phyloP scores from a whole-genome alignment of 2,113 vertebrate species.

The Spheniscus mendiculus region DNA sequence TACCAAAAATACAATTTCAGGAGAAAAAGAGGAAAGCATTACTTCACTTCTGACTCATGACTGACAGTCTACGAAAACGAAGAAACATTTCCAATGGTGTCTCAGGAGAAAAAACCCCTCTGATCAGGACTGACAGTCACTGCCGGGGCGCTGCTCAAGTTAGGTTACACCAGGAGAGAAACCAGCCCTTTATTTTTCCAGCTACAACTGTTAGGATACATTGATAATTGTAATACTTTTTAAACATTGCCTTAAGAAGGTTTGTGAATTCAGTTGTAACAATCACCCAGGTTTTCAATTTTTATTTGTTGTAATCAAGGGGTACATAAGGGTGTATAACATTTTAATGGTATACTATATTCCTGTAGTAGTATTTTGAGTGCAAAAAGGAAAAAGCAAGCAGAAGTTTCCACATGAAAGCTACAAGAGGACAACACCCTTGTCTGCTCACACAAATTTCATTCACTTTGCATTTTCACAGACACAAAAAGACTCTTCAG shows the following conservation, averaged over 20 bases:
- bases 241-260: neutral
- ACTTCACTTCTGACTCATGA: neutral
- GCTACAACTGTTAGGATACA: neutral
- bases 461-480: neutral
- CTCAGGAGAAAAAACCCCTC: neutral
- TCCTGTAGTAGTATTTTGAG: neutral
- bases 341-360: neutral
- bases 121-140: neutral
- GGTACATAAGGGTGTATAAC: neutral
- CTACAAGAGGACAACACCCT: neutral
- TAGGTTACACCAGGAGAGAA: neutral
- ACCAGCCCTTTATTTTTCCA: neutral
- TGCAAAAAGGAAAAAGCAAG: neutral
- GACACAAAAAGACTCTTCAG: neutral
- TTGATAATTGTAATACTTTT: neutral
- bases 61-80: neutral
- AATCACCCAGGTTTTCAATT: neutral
- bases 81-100: neutral
- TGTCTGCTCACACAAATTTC: neutral
- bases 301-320: neutral
- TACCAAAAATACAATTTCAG: neutral
- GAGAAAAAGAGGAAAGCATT: neutral
- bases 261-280: neutral
- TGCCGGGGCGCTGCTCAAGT: neutral
- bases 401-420: neutral